Evolutionary conservation across 2,888 invertebrate species (phyloP).

Genomic region (Aelia acuminata): DNA sequence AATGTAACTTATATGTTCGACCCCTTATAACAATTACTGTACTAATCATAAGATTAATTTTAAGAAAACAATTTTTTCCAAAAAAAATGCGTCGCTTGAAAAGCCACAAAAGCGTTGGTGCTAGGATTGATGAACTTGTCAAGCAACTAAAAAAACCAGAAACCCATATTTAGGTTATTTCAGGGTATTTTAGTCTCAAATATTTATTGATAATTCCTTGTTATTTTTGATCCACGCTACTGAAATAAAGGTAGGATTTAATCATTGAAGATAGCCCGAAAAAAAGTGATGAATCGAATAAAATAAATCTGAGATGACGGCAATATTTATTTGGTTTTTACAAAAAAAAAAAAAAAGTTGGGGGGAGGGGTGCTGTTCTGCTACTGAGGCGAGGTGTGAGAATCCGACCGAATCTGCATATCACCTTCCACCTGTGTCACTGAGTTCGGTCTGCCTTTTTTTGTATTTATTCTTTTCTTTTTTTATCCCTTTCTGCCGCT

Average conservation of each 20-base stretch:
- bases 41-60: too few species aligned
- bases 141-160: too few species aligned
- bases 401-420: conserved; percentile 30
- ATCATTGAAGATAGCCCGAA: background rate
- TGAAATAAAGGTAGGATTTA: background rate
- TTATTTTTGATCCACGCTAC: too few species aligned
- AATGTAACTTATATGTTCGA: too few species aligned
- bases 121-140: too few species aligned
- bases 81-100: too few species aligned
- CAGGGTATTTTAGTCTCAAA: too few species aligned
- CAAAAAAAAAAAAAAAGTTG: background rate
- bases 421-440: conserved; percentile 43
- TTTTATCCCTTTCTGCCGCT: background rate
- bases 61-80: too few species aligned
- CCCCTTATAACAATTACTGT: too few species aligned
- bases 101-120: too few species aligned
- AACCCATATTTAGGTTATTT: too few species aligned
- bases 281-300: background rate
- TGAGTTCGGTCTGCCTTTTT: background rate
- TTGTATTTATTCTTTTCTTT: background rate
- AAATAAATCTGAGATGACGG: background rate
- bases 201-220: too few species aligned
- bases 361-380: background rate
- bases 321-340: conserved; percentile 1
- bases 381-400: conserved; percentile 22